phyloP scores from a whole-genome alignment of 2,113 vertebrate genomes.

The Trogon melanurus region DNA sequence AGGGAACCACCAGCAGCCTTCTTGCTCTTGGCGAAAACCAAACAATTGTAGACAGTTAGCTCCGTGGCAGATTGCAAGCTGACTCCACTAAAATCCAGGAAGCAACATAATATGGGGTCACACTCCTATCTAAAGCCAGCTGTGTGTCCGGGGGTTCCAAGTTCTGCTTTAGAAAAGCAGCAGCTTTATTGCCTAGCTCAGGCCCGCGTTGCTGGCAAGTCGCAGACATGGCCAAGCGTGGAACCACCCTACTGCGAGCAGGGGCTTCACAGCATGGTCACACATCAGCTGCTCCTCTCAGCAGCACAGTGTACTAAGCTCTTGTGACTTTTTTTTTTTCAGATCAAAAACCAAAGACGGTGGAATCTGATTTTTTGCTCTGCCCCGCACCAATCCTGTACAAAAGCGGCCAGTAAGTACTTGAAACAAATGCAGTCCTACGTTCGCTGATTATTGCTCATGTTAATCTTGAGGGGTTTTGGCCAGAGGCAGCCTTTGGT shows the following conservation, averaged over 20 bases:
- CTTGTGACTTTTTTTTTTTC: slow-evolving; percentile 69
- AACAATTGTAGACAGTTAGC: not conserved
- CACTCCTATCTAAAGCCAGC: not conserved
- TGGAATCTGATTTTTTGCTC: slow-evolving; percentile 83
- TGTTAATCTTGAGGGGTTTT: not conserved
- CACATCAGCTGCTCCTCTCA: not conserved
- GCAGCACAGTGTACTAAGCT: not conserved
- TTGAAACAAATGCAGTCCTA: not conserved
- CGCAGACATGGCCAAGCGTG: not conserved
- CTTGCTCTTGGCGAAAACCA: not conserved
- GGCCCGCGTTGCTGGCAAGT: not conserved
- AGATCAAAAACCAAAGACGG: slow-evolving; percentile 83
- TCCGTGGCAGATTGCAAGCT: not conserved
- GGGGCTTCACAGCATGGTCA: rapidly evolving
- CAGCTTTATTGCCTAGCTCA: not conserved
- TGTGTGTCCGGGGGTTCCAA: not conserved
- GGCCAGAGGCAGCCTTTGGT: not conserved
- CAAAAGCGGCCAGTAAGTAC: slow-evolving; percentile 93
- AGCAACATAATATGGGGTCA: rapidly evolving
- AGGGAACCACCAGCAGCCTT: not conserved
- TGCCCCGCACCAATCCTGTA: slow-evolving; percentile 89
- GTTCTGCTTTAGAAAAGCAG: not conserved
- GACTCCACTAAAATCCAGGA: not conserved
- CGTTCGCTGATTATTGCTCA: not conserved
- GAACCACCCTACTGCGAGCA: not conserved